Percentiles rank a stretch among this genome's conserved stretches.
Evolutionary conservation across 2,888 invertebrate species (phyloP).

Genomic region (Phyllotreta striolata): DNA sequence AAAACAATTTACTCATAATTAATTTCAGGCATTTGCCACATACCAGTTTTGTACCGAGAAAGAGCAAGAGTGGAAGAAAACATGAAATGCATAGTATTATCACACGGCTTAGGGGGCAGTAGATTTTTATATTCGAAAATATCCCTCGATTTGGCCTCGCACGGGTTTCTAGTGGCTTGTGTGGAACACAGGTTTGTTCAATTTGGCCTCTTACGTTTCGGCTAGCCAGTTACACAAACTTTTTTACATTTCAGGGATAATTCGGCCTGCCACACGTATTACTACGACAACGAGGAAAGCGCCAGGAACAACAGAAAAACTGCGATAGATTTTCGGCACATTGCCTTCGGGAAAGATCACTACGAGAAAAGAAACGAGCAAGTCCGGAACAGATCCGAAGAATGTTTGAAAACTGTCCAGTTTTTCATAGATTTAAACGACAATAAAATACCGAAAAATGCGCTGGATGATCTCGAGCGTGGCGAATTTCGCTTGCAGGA

Average conservation of each 20-base stretch:
- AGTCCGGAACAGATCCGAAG: slow-evolving; percentile 62
- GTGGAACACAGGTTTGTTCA: slow-evolving; percentile 68
- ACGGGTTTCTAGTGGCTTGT: slow-evolving; percentile 71
- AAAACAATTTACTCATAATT: slow-evolving; percentile 1
- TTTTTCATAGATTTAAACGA: slow-evolving; percentile 62
- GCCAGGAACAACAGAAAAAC: slow-evolving; percentile 55
- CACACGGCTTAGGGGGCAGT: slow-evolving; percentile 71
- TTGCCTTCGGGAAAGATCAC: slow-evolving; percentile 58
- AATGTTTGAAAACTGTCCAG: slow-evolving; percentile 64
- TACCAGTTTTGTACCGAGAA: slow-evolving; percentile 65
- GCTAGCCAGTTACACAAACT: background rate
- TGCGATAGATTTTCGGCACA: slow-evolving; percentile 53
- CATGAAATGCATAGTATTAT: slow-evolving; percentile 69
- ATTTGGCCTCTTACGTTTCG: background rate
- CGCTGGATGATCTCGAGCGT: slow-evolving; percentile 56
- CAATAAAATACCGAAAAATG: slow-evolving; percentile 62
- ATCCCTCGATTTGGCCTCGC: slow-evolving; percentile 70
- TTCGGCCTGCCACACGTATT: slow-evolving; percentile 62
- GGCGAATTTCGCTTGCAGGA: slow-evolving; percentile 53
- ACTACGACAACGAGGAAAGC: slow-evolving; percentile 58
- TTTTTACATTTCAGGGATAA: slow-evolving; percentile 55
- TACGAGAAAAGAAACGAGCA: slow-evolving; percentile 58
- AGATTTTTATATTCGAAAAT: slow-evolving; percentile 69
- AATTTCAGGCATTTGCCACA: slow-evolving; percentile 59
- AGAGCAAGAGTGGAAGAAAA: slow-evolving; percentile 56